A percentile compares a stretch with the other conserved stretches of the same genome.
Conservation (phyloP, 2,113 vertebrate species). For the Rhinolophus sinicus region DNA sequence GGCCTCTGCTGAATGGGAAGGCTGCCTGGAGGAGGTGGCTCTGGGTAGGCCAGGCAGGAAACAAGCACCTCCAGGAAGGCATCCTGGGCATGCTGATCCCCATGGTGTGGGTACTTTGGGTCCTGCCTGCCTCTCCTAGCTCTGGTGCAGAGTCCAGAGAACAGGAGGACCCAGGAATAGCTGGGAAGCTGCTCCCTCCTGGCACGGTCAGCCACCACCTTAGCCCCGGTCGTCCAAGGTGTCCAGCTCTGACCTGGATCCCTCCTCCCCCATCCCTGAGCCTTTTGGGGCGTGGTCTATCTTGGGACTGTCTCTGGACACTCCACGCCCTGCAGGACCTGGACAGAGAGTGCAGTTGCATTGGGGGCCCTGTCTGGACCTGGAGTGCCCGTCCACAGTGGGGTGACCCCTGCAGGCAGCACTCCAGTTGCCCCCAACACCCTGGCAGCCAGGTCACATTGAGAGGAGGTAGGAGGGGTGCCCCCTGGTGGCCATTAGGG, state of each 20-base stretch:
- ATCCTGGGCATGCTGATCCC: no score
- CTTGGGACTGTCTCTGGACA: background rate
- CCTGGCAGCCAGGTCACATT: accelerated
- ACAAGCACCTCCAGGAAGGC: background rate
- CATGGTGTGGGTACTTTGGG: background rate
- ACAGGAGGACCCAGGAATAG: background rate
- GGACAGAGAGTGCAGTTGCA: background rate
- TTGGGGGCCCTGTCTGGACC: background rate
- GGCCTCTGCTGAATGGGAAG: background rate
- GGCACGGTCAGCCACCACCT: background rate
- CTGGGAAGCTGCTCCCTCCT: background rate
- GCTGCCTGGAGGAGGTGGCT: background rate
- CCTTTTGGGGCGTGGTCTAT: accelerated
- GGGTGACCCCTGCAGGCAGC: background rate
- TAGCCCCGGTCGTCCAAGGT: background rate
- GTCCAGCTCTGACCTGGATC: background rate
- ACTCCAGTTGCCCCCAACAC: accelerated
- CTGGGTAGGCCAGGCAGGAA: background rate
- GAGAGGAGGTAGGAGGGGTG: background rate
- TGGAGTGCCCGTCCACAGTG: background rate
- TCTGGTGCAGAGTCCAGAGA: background rate
- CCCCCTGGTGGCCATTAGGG: constrained; percentile 36
- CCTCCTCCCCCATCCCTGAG: background rate
- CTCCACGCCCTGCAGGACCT: no score
- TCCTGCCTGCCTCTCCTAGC: no score